Evolutionary conservation across 2,113 vertebrate genomes (phyloP), one percentile per base, ranked within the genome.

Genomic region (Mobula birostris): DNA sequence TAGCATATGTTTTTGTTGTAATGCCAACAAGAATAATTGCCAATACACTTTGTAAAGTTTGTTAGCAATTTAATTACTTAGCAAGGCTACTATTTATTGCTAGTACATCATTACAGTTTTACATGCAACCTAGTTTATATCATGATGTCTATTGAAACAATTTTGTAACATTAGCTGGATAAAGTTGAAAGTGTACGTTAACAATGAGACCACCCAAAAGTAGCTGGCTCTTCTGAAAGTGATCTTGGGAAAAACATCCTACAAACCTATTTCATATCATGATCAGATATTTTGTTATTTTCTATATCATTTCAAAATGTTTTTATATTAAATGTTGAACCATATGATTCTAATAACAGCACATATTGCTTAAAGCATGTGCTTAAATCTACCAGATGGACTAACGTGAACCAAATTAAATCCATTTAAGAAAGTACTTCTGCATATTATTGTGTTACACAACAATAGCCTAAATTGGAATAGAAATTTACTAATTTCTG

Each of bases 131-230:
- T 72, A 92, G 70, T 72, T 74, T 40, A 93, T 76, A 40, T 76
- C 40, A 93, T 36, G 7, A 93, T 93, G 68, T 19, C 36, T 56
- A 29, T 56, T 93, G 32, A 48, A 93, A 93, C 91, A 40, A 74
- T 93, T 93, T 93, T 93, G 91, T 93, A 24, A 56, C 91, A 74
- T 74, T 70, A 74, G 91, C 91, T 93, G 91, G 91, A 76, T 93
- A 36, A 74, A 93, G 32, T 93, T 93, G 21, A 93, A 76, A 93
- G 90, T 72, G 36, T 48, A 74, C 56, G 19, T 74, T 93, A 93
- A 93, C 91, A 93, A 93, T 93, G 40, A 92, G 90, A 92, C 90
- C 90, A 92, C 90, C 90, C 48, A 70, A 74, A 93, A 93, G 27
- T 76, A 93, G 74, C 48, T 93, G 70, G 91, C 74, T 93, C 72